A percentile compares a stretch with the other conserved stretches of the same genome.
Evolutionary conservation across 2,113 vertebrate species (phyloP).

Genomic region (Esox niger): DNA sequence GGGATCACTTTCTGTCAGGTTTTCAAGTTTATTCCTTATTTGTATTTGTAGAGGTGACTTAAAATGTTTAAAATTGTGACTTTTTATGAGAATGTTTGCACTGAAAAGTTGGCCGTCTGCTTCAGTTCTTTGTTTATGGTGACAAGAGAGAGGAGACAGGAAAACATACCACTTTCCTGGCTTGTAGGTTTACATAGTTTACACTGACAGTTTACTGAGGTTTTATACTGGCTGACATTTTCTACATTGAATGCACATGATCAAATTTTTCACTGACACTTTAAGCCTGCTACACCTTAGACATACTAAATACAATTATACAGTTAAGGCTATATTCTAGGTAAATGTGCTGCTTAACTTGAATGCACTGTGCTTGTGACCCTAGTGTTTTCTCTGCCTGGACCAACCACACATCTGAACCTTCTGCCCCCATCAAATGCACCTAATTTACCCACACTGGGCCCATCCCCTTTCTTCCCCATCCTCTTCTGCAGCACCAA

Average conservation of each 20-base stretch:
- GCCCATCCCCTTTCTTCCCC: slow-evolving; percentile 23
- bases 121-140: slow-evolving; percentile 27
- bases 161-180: slow-evolving; percentile 8
- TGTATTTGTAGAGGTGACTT: slow-evolving; percentile 35
- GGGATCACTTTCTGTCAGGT: too few species aligned
- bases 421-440: neutral
- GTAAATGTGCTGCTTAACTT: slow-evolving; percentile 61
- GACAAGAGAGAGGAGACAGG: slow-evolving; percentile 34
- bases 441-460: slow-evolving; percentile 46
- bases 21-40: slow-evolving; percentile 12
- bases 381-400: slow-evolving; percentile 49
- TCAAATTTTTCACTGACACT: slow-evolving; percentile 24
- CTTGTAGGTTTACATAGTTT: too few species aligned
- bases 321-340: slow-evolving; percentile 35
- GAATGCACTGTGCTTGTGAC: slow-evolving; percentile 67
- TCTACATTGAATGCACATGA: slow-evolving; percentile 57
- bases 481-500: slow-evolving; percentile 5
- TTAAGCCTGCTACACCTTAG: slow-evolving; percentile 16
- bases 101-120: slow-evolving; percentile 6
- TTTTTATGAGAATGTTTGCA: slow-evolving; percentile 31
- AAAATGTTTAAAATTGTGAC: slow-evolving; percentile 26
- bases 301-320: slow-evolving; percentile 1
- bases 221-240: slow-evolving; percentile 57
- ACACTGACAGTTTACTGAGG: slow-evolving; percentile 13
- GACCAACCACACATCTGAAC: slow-evolving; percentile 42